Base-by-base conservation (phyloP, 2,888 invertebrate genomes). In the Microchrysa polita region DNA sequence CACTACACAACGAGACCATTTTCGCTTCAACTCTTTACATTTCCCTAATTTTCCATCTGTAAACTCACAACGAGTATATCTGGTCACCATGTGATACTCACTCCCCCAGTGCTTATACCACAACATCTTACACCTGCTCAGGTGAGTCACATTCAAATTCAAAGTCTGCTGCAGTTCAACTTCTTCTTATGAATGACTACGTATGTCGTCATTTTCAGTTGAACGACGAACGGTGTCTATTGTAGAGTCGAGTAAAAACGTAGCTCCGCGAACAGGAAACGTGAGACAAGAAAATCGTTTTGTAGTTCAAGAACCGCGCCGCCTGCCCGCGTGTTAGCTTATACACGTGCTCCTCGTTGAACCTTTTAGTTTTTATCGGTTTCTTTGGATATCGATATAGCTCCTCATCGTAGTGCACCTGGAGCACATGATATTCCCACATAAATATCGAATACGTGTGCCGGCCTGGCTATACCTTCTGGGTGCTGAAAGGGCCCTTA, bases 101-200 rank as follows among this genome's bases (percentile, higher is more conserved):
- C 59, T 61, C 40, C 61, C 40, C 61, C 23, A n/a, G n/a, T 34
- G 27, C 7, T 7, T 48, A 48, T 4, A 10, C 48, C 12, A 48
- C 12, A 48, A 48, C 12, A 14, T 22, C 59, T 20, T 40, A 65
- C 65, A 65, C 65, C 65, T 65, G 65, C 14, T 16, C 69, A 69
- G 69, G 69, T 69, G 69, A 69, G 16, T 69, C 69, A 69, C 40
- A 69, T 34, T 57, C 42, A 40, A 57, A 57, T 42, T 55, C 52
- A 23, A 34, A 48, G 16, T 34, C 48, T 48, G 7, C 7, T 34
- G 48, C 4, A 48, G 40, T 40, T 67, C 67, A 16, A 27, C 27
- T 22, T 53, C 34, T 14, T 14, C 34, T n/a, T n/a, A n/a, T 53
- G 48, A 10, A 12, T 48, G 40, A n/a, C 48, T 65, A 34, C n/a